Evolutionary conservation across 2,797 vertebrate species (phyloP).

Genomic region (Nyctalus aviator): DNA sequence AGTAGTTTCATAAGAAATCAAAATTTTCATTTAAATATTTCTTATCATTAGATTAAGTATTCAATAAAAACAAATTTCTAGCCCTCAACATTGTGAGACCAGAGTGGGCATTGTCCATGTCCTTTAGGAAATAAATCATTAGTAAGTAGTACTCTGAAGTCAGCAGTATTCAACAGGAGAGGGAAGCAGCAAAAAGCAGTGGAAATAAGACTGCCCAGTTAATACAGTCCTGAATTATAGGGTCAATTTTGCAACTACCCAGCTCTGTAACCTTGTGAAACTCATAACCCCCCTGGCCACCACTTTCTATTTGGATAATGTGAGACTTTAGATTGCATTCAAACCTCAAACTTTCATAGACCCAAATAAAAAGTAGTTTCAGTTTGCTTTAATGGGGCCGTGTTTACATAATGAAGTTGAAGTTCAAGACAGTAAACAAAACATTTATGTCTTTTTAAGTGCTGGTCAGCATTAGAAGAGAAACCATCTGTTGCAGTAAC

Average conservation of each 20-base stretch:
- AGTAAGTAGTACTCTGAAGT: not conserved
- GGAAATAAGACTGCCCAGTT: not conserved
- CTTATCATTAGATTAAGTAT: not conserved
- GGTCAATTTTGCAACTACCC: not conserved
- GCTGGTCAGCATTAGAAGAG: conserved; percentile 48
- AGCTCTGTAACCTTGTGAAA: not conserved
- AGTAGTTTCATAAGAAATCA: conserved; percentile 7
- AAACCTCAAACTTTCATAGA: conserved; percentile 43
- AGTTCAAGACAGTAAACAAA: conserved; percentile 58
- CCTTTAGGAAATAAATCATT: not conserved
- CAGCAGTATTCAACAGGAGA: not conserved
- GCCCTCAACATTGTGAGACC: not conserved
- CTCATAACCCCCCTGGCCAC: not conserved
- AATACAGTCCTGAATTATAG: not conserved
- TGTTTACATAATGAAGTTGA: conserved; percentile 51
- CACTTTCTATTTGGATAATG: conserved; percentile 11
- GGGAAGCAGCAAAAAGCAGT: not conserved
- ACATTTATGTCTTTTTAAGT: conserved; percentile 51
- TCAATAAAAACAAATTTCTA: not conserved
- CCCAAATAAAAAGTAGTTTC: not conserved
- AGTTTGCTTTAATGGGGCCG: conserved; percentile 19
- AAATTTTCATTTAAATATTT: not conserved
- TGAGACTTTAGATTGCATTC: not conserved
- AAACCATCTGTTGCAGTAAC: conserved; percentile 14
- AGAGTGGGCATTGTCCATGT: not conserved